Conservation (phyloP, 2,113 vertebrate species). For the Noctilio leporinus region DNA sequence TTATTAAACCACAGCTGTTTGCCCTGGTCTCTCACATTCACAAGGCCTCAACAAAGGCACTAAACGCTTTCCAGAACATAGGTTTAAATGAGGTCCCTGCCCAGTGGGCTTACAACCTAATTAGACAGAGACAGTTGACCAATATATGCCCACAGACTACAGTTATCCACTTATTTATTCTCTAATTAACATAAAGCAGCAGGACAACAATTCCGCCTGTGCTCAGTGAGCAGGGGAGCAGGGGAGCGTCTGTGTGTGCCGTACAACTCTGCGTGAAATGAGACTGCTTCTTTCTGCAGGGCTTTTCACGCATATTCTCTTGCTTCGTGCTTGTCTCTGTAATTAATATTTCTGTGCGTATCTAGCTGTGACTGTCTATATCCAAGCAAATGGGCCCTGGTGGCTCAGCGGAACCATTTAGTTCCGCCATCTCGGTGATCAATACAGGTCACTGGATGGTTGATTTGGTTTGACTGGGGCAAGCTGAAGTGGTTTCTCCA, state of each 20-base stretch:
- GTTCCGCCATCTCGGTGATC: neutral
- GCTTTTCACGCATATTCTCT: neutral
- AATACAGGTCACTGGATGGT: neutral
- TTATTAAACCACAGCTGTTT: conserved; percentile 4
- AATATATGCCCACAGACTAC: conserved; percentile 65
- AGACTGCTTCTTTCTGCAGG: neutral
- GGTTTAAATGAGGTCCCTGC: conserved; percentile 54
- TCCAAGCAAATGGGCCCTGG: conserved; percentile 23
- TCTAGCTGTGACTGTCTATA: conserved; percentile 44
- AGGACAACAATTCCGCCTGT: conserved; percentile 16
- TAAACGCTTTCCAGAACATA: conserved; percentile 56
- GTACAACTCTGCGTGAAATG: neutral
- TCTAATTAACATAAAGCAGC: conserved; percentile 68
- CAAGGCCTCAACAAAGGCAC: neutral
- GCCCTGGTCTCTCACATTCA: neutral
- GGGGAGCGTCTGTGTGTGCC: neutral
- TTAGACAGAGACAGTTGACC: conserved; percentile 69
- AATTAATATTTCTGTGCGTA: conserved; percentile 59
- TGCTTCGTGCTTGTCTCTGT: neutral
- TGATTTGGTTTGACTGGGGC: neutral
- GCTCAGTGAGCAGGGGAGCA: neutral
- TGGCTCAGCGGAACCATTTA: neutral
- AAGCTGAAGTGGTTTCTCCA: neutral
- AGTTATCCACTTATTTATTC: conserved; percentile 65
- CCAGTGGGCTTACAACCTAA: conserved; percentile 68